Base-by-base conservation (phyloP, 2,113 vertebrate species). In the Sminthopsis crassicaudata region DNA sequence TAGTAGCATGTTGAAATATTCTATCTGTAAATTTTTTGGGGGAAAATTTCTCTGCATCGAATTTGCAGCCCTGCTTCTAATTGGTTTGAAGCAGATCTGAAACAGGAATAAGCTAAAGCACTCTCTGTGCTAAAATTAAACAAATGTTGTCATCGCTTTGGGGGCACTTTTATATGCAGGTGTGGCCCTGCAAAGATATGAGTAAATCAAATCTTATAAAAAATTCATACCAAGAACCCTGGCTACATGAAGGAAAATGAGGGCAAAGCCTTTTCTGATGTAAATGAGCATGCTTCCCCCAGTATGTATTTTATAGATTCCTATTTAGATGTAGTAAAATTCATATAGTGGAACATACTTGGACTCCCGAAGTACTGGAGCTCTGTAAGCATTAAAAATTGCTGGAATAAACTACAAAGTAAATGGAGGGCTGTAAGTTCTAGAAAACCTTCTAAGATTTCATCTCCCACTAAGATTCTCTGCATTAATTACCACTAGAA, bases 1-100 rank as follows among this genome's bases (percentile, higher is more conserved):
- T 53, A 92, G 76, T 53, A 92, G 76, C 30, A n/a, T 92, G 96
- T 92, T 51, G 25, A 94, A 94, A 92, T 95, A 25, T 8, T 88
- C 2, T 84, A 19, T 84, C 6, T 84, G 0, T 51, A 0, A 93
- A 0, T 60, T 57, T 91, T 90, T 92, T 23, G 46, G 2, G 88
- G 91, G 52, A n/a, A 92, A n/a, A 50, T 93, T 92, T 84, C 67
- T 1, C 11, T 76, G 46, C 94, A 27, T 50, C 84, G 92, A 94
- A 92, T 52, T 91, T 25, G 3, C 88, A 60, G 24, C 51, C 92
- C 92, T 93, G 36, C 54, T 95, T 95, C 91, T 94, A 92, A 55
- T 55, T 60, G 9, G 19, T 52, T 76, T 51, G 90, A 42, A 24
- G 10, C 52, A 60, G 53, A 46, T 50, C 91, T 53, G 95, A 76